Base-by-base conservation (phyloP, 1,140 invertebrate species). In the Scylla paramamosain region DNA sequence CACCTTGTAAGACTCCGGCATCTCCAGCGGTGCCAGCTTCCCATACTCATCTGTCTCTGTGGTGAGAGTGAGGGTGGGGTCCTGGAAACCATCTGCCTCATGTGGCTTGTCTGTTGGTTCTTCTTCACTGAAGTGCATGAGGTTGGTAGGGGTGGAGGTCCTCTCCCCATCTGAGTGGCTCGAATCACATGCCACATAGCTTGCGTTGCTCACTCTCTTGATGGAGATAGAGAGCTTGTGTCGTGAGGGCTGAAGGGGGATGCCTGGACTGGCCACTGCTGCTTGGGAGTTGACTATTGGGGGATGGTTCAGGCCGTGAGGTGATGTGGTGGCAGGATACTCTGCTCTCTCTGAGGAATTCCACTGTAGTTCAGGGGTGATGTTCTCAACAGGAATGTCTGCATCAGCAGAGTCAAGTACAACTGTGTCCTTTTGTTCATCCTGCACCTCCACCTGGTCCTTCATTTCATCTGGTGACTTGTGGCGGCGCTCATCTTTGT, bases 181-280 rank as follows among this genome's bases (percentile, higher is more conserved):
- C 28, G 95, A 94, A 67, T 96, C 95, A 96, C 95, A 96, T 39
- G 95, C 93, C 25, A 95, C 95, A 89, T 95, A 96, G 84, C 95
- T 94, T 48, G 95, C 96, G 94, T 95, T 96, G 52, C 94, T 96
- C 8, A 96, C 94, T 83, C 96, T 88, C 82, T 96, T 96, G 39
- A 96, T 96, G 28, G 96, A 96, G 45, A 96, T 94, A 10, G 96
- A 96, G 29, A 96, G 93, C 88, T 96, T 96, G 45, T 96, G 96
- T 67, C 94, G 91, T 28, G 90, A 95, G 14, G 89, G 90, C 48
- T 95, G 94, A 59, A 95, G 52, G 48, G 93, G 86, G 83, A 59
- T 93, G 14, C 95, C 46, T 45, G 95, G 59, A 59, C 67, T 86
- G 16, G 87, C 48, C 67, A 31, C 77, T 29, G 83, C 91, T 45